phyloP scores from a whole-genome alignment of 2,113 vertebrate genomes.

The Vulpes ferrilata region DNA sequence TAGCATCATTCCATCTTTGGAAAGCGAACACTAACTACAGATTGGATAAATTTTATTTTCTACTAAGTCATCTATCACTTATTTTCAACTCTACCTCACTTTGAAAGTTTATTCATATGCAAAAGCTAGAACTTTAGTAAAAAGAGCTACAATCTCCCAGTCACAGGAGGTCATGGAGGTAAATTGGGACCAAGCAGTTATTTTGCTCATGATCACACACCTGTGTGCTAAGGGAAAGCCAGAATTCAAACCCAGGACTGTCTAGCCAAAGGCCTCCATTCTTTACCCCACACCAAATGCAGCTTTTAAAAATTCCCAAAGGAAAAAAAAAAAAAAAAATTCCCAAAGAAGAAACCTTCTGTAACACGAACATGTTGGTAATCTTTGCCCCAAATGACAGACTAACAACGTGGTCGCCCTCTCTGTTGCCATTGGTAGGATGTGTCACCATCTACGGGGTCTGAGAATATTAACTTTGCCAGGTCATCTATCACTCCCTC shows the following conservation, averaged over 20 bases:
- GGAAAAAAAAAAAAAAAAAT: background rate
- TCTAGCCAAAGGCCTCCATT: background rate
- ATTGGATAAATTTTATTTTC: background rate
- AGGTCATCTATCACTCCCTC: background rate
- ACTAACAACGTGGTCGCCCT: background rate
- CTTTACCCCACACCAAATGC: background rate
- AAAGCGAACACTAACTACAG: background rate
- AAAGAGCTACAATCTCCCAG: background rate
- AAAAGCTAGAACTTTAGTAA: slow-evolving; percentile 29
- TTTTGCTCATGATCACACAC: background rate
- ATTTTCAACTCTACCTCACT: background rate
- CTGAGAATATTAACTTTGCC: background rate
- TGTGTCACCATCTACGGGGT: background rate
- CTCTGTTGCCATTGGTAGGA: background rate
- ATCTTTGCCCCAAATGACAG: background rate
- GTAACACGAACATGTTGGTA: background rate
- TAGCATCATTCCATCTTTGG: background rate
- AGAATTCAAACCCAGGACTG: background rate
- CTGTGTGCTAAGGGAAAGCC: background rate
- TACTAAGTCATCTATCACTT: background rate
- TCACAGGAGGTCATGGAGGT: background rate
- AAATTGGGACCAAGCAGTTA: background rate
- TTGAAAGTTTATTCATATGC: background rate
- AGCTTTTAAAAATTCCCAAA: background rate
- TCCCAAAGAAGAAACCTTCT: background rate